Conservation (phyloP, 2,113 vertebrate species). For the Limanda limanda region DNA sequence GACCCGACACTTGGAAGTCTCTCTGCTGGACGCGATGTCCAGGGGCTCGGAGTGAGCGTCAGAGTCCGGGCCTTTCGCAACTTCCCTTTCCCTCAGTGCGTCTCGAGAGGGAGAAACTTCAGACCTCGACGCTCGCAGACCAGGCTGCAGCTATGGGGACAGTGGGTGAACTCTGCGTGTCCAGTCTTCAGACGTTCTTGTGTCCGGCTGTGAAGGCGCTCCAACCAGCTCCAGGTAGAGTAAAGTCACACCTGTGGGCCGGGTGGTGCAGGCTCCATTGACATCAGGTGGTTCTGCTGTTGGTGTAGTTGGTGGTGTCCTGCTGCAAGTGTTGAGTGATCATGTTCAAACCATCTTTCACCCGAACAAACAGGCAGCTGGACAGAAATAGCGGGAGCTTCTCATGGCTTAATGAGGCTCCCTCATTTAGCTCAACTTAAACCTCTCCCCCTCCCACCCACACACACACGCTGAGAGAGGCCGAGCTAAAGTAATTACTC, state of each 20-base stretch:
- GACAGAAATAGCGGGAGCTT: slow-evolving; percentile 52
- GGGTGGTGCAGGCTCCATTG: too few relatives aligned
- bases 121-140: not conserved
- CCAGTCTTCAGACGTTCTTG: slow-evolving; percentile 90
- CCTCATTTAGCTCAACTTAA: slow-evolving; percentile 46
- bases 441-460: slow-evolving; percentile 9
- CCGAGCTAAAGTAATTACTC: slow-evolving; percentile 59
- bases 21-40: slow-evolving; percentile 13
- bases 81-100: slow-evolving; percentile 12
- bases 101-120: not conserved
- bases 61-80: slow-evolving; percentile 11
- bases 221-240: slow-evolving; percentile 80
- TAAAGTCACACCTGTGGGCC: not conserved
- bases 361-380: slow-evolving; percentile 20
- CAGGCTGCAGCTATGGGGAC: slow-evolving; percentile 83
- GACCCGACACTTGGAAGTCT: slow-evolving; percentile 37
- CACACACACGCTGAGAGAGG: not conserved
- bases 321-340: not conserved
- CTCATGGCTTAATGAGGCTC: slow-evolving; percentile 29
- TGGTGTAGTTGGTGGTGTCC: not conserved
- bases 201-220: slow-evolving; percentile 77
- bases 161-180: slow-evolving; percentile 88
- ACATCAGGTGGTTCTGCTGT: not conserved
- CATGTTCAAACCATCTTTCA: not conserved
- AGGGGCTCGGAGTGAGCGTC: slow-evolving; percentile 22